These are phyloP conservation scores for Enteromius mattozi DNA, from an alignment of 2,797 vertebrate species.

Conservation along the genomic window DNA sequence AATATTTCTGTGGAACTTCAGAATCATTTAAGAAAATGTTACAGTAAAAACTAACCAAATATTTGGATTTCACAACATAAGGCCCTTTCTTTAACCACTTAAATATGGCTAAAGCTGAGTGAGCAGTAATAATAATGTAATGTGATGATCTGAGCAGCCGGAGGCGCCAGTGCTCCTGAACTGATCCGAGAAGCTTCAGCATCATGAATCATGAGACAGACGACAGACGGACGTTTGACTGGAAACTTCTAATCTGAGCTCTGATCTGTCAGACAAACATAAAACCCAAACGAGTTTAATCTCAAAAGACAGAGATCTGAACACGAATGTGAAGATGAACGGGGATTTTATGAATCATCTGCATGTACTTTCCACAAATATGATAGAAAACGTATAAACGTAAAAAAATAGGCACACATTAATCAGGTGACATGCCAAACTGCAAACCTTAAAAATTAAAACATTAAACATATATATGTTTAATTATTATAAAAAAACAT, in stretches of 20 bases:
- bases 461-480: too few relatives aligned
- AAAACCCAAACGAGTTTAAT: slow-evolving; percentile 11
- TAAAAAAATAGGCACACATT: background rate
- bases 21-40: too few relatives aligned
- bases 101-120: background rate
- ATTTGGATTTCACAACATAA: background rate
- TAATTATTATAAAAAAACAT: too few relatives aligned
- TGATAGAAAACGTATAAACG: background rate
- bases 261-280: background rate
- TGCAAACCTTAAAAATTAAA: too few relatives aligned
- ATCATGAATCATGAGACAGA: background rate
- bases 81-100: background rate
- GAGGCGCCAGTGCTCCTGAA: background rate
- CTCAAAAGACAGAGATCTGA: background rate
- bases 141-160: background rate
- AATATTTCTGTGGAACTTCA: background rate
- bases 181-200: background rate
- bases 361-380: background rate
- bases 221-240: background rate
- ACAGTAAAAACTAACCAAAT: too few relatives aligned
- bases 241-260: background rate
- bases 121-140: background rate
- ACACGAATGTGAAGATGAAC: background rate
- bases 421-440: background rate
- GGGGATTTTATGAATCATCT: background rate